These are phyloP conservation scores for Chionomys nivalis DNA, from an alignment of 2,113 vertebrate genomes.

Conservation along the genomic window DNA sequence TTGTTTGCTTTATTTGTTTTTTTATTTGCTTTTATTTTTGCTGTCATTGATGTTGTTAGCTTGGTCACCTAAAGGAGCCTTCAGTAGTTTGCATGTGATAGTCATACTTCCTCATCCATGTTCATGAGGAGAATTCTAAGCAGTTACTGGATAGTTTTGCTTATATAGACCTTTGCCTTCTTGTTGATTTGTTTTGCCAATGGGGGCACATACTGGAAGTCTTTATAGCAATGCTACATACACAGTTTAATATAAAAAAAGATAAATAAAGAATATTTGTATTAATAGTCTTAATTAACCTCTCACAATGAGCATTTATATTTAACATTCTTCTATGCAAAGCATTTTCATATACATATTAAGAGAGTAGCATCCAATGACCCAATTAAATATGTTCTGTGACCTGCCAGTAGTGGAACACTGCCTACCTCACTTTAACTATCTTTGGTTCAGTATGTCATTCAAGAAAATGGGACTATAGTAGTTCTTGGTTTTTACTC, in stretches of 20 bases:
- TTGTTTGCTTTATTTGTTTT: not conserved
- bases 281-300: no score
- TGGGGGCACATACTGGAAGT: not conserved
- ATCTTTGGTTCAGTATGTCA: not conserved
- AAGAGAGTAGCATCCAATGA: not conserved
- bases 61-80: not conserved
- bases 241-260: not conserved
- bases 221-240: not conserved
- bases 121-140: not conserved
- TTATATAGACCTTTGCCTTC: not conserved
- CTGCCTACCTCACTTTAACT: not conserved
- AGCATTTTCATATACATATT: not conserved
- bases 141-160: not conserved
- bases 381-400: not conserved
- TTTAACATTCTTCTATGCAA: not conserved
- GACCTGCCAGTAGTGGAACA: not conserved
- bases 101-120: not conserved
- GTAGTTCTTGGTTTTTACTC: no score
- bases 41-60: not conserved
- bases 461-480: not conserved
- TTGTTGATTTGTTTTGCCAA: constrained; percentile 4
- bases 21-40: not conserved
- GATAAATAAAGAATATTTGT: not conserved
- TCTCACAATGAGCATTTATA: not conserved
- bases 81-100: not conserved